Conservation (phyloP, 2,797 vertebrate genomes). For the Pangasius macronema region DNA sequence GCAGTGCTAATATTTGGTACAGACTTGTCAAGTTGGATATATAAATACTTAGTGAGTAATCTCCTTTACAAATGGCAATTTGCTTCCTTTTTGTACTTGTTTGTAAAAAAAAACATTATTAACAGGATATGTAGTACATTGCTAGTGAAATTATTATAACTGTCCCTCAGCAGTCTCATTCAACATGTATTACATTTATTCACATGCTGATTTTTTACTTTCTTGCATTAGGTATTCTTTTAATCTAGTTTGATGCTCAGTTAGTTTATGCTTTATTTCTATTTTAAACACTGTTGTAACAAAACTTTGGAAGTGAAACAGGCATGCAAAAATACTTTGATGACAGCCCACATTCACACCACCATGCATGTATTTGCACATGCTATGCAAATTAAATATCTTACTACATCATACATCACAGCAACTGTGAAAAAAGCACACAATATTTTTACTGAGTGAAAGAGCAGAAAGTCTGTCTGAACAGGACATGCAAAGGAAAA, state of each 20-base stretch:
- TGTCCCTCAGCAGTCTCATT: background rate
- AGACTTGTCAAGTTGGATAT: background rate
- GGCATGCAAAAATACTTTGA: background rate
- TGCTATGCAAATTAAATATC: background rate
- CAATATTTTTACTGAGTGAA: background rate
- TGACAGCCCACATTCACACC: background rate
- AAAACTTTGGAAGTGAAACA: background rate
- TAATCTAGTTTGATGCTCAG: no score
- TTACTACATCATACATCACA: background rate
- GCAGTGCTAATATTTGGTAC: background rate
- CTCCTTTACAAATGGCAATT: background rate
- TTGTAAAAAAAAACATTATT: background rate
- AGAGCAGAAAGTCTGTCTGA: background rate
- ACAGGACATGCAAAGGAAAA: conserved; percentile 4
- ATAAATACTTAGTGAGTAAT: background rate
- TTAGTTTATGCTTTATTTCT: background rate
- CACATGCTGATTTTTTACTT: background rate
- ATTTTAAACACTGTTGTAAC: background rate
- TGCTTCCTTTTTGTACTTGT: background rate
- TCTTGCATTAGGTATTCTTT: background rate
- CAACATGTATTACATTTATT: background rate
- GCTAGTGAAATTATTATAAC: background rate
- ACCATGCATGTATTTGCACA: conserved; percentile 10
- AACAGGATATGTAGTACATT: background rate
- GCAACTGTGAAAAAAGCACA: conserved; percentile 1